Evolutionary conservation across 2,797 vertebrate species (phyloP), one percentile per base, ranked within the genome.

Genomic region (Spondyliosoma cantharus): DNA sequence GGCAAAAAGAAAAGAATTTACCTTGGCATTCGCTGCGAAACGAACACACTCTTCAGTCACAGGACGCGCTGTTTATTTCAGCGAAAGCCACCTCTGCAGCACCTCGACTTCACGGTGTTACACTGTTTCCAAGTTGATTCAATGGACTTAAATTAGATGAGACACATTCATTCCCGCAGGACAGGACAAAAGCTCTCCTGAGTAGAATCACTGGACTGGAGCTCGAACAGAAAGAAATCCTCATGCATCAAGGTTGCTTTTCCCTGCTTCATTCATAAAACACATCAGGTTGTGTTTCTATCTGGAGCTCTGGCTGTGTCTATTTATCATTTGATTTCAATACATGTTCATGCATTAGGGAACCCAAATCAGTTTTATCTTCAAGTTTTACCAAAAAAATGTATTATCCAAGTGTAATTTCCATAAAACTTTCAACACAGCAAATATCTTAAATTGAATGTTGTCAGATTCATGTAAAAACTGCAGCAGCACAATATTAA

Each of bases 71-170:
- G 65, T 37, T 78, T 52, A 83, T 73, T 87, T 65, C 48, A 76
- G 53, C 72, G 37, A 8, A 53, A 52, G 56, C 32, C 7, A 17
- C 67, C 45, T 57, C 75, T 68, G 76, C 83, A 71, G 80, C 78
- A 45, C 77, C 25, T 67, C 32, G 4, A 27, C 78, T 81, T 82
- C 70, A 90, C 83, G 76, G 68, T 60, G 72, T 83, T 82, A 73
- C 68, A 45, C 64, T 71, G 66, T 82, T 84, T 87, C 72, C 20
- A 11, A 71, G 56, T 71, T 87, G 83, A 92, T 89, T 87, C 78
- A 74, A 82, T 88, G 71, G 82, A 75, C 42, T 79, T 49, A 84
- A 87, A 88, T 91, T 81, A 89, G 81, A 89, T 71, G 76, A 88
- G 84, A 84, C 83, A 83, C 74, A 37, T 83, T 81, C 53, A 71